Conservation (phyloP, 2,888 invertebrate genomes). For the Sesia apiformis region DNA sequence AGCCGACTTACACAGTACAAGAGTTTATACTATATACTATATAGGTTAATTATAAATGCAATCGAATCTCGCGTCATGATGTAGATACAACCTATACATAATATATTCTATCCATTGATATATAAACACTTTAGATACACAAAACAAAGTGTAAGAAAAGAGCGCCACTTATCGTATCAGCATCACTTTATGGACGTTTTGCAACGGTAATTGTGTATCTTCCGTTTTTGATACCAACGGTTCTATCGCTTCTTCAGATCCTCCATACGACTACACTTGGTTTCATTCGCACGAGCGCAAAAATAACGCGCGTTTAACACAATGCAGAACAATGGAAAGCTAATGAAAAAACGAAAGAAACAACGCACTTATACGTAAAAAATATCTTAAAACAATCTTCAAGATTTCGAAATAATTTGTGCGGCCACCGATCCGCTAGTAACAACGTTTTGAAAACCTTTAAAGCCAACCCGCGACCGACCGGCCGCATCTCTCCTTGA, state of each 20-base stretch:
- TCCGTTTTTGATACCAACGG: too few species aligned
- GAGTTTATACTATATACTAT: not conserved
- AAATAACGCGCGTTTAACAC: too few species aligned
- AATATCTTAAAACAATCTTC: constrained; percentile 32
- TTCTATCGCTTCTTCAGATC: too few species aligned
- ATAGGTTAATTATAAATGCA: constrained; percentile 50
- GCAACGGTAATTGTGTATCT: too few species aligned
- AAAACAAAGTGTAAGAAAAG: too few species aligned
- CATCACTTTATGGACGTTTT: too few species aligned
- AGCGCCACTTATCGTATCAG: too few species aligned
- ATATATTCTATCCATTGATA: too few species aligned
- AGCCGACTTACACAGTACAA: too few species aligned
- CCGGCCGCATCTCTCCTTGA: constrained; percentile 19
- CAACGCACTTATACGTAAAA: constrained; percentile 9
- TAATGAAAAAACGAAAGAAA: constrained; percentile 19
- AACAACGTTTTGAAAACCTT: constrained; percentile 18
- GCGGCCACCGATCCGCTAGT: constrained; percentile 27
- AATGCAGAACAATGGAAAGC: not conserved
- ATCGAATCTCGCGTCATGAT: constrained; percentile 31
- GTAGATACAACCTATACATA: not conserved
- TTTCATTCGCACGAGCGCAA: too few species aligned
- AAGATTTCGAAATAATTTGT: constrained; percentile 40
- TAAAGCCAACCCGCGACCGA: constrained; percentile 26
- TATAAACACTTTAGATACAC: too few species aligned
- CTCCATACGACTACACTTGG: too few species aligned